Conservation (phyloP, 2,113 vertebrate genomes). For the Anoplopoma fimbria region DNA sequence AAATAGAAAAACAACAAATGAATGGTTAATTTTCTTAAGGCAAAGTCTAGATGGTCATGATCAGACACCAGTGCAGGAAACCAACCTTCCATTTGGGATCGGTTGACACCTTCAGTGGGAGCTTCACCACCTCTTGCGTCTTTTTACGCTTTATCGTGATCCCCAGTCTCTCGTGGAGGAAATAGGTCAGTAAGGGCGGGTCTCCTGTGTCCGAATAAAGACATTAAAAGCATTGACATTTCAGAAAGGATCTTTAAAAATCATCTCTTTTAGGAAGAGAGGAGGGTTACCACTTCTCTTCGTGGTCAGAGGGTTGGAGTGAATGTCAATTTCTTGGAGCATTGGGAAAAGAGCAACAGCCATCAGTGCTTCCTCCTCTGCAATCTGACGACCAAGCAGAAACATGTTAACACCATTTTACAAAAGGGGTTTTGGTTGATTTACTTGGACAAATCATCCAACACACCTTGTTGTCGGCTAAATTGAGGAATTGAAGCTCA, state of each 20-base stretch:
- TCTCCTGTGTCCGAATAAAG: slow-evolving; percentile 77
- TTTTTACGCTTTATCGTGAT: slow-evolving; percentile 82
- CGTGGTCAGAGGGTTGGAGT: slow-evolving; percentile 87
- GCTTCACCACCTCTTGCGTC: slow-evolving; percentile 53
- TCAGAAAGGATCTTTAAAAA: not conserved
- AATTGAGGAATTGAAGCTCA: slow-evolving; percentile 85
- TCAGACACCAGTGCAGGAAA: not conserved
- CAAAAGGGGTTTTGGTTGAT: not conserved
- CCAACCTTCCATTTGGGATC: slow-evolving; percentile 83
- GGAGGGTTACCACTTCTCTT: slow-evolving; percentile 80
- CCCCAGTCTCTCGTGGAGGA: slow-evolving; percentile 86
- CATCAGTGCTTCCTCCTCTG: slow-evolving; percentile 85
- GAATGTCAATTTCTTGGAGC: slow-evolving; percentile 86
- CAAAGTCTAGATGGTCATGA: not conserved
- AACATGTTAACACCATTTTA: not conserved
- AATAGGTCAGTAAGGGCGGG: slow-evolving; percentile 82
- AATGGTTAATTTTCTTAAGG: not conserved
- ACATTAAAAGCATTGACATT: not conserved
- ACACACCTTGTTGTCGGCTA: slow-evolving; percentile 89
- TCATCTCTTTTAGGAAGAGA: not conserved
- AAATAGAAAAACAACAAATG: not conserved
- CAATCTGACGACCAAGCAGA: slow-evolving; percentile 80
- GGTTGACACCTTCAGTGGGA: slow-evolving; percentile 67
- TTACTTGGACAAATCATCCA: not conserved
- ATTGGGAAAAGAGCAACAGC: slow-evolving; percentile 85